These are phyloP conservation scores for Hipposideros armiger DNA, from an alignment of 2,113 vertebrate genomes.

Conservation along the genomic window DNA sequence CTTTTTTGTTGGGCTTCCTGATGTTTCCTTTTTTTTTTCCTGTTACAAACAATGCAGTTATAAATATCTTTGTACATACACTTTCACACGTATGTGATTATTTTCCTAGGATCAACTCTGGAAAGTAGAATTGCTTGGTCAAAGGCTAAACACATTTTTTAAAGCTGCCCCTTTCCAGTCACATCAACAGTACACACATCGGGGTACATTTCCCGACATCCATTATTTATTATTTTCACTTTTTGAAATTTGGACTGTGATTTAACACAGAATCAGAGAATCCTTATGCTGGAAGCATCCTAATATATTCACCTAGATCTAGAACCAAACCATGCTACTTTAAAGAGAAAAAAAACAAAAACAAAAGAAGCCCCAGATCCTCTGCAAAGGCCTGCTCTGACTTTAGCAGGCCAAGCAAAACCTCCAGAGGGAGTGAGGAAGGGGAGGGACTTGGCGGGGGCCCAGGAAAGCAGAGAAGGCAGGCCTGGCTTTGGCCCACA, in stretches of 20 bases:
- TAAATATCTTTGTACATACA: background rate
- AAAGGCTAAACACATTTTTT: background rate
- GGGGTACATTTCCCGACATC: background rate
- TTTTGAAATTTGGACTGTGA: constrained; percentile 5
- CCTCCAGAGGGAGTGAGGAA: background rate
- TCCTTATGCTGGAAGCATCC: background rate
- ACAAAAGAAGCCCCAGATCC: background rate
- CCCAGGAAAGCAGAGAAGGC: background rate
- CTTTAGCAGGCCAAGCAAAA: background rate
- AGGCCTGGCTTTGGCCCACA: background rate
- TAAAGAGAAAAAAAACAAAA: background rate
- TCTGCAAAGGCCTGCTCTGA: background rate
- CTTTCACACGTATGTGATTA: background rate
- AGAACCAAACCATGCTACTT: background rate
- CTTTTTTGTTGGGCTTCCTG: background rate
- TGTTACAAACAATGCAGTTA: constrained; percentile 26
- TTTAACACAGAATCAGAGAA: constrained; percentile 56
- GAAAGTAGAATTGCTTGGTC: constrained; percentile 18
- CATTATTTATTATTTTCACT: background rate
- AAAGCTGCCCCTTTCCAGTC: background rate
- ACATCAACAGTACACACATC: background rate
- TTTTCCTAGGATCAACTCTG: background rate
- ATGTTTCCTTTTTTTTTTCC: background rate
- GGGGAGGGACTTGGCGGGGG: background rate
- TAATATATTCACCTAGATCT: background rate